phyloP scores from a whole-genome alignment of 1,140 invertebrate genomes.

The Caerostris extrusa region DNA sequence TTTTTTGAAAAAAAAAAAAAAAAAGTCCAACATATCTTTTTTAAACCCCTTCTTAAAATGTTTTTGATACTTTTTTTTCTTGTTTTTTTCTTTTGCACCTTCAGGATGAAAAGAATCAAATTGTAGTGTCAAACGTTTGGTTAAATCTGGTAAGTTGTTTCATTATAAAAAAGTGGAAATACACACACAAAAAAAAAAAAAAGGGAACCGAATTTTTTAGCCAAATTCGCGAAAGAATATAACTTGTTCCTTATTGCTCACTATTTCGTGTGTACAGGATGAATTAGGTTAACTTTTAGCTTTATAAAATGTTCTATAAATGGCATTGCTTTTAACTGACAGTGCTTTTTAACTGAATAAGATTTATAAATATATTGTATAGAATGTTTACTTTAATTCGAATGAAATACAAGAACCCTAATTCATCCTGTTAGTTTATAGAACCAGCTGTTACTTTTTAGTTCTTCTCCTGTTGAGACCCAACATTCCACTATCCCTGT shows the following conservation, averaged over 20 bases:
- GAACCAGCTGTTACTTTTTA: slow-evolving; percentile 76
- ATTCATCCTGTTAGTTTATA: slow-evolving; percentile 46
- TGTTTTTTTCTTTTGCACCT: slow-evolving; percentile 79
- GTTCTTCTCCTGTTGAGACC: slow-evolving; percentile 74
- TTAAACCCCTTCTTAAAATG: slow-evolving; percentile 71
- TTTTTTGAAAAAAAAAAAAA: slow-evolving; percentile 66
- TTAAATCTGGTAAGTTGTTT: slow-evolving; percentile 95
- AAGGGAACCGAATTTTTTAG: slow-evolving; percentile 69
- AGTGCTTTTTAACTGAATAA: too few relatives aligned
- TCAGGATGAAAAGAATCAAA: slow-evolving; percentile 93
- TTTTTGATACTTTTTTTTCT: slow-evolving; percentile 78
- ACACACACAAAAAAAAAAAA: slow-evolving; percentile 64
- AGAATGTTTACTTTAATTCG: background rate
- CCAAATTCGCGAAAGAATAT: slow-evolving; percentile 57
- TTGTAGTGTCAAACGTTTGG: slow-evolving; percentile 97
- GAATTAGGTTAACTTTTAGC: background rate
- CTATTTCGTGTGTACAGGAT: slow-evolving; percentile 54
- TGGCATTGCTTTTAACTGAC: too few relatives aligned
- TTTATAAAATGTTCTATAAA: too few relatives aligned
- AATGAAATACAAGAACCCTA: background rate
- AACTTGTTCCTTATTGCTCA: slow-evolving; percentile 69
- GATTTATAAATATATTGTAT: too few relatives aligned
- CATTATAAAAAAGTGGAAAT: slow-evolving; percentile 68
- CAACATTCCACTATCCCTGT: slow-evolving; percentile 70
- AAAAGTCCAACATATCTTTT: slow-evolving; percentile 74